A percentile compares a stretch with the other conserved stretches of the same genome.
Evolutionary conservation across 2,797 vertebrate genomes (phyloP).

Genomic region (Aotus griseimembra): DNA sequence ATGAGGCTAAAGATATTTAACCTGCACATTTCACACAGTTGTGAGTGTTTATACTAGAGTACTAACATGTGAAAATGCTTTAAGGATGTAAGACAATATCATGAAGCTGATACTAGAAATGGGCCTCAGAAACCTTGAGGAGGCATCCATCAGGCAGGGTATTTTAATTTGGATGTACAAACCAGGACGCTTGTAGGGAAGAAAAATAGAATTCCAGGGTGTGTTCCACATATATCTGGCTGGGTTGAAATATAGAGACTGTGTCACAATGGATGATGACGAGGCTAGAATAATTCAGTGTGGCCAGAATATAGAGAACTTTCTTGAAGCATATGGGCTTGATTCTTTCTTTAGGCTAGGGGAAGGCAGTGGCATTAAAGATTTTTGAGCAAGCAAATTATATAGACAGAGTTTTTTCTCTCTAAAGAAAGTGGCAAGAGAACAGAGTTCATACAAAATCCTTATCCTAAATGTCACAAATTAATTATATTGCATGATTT

Average conservation of each 20-base stretch:
- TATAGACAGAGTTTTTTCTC: background rate
- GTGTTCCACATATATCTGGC: no score
- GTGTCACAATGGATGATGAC: background rate
- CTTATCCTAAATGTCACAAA: slow-evolving; percentile 11
- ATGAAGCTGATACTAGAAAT: background rate
- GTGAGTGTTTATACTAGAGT: background rate
- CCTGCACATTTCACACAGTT: background rate
- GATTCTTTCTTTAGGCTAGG: background rate
- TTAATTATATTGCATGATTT: slow-evolving; percentile 32
- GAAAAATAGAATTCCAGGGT: background rate
- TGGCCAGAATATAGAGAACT: background rate
- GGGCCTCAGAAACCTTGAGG: background rate
- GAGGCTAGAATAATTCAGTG: background rate
- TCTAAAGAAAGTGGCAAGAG: background rate
- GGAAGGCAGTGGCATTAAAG: background rate
- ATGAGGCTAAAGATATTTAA: background rate
- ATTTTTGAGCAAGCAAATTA: background rate
- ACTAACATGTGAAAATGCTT: background rate
- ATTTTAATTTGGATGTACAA: accelerated
- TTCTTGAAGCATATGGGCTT: background rate
- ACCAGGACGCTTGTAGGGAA: background rate
- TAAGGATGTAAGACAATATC: background rate
- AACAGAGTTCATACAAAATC: background rate
- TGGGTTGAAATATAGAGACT: background rate
- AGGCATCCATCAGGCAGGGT: no score